A percentile compares a stretch with the other conserved stretches of the same genome.
phyloP scores from a whole-genome alignment of 2,888 invertebrate species.

The Griposia aprilina region DNA sequence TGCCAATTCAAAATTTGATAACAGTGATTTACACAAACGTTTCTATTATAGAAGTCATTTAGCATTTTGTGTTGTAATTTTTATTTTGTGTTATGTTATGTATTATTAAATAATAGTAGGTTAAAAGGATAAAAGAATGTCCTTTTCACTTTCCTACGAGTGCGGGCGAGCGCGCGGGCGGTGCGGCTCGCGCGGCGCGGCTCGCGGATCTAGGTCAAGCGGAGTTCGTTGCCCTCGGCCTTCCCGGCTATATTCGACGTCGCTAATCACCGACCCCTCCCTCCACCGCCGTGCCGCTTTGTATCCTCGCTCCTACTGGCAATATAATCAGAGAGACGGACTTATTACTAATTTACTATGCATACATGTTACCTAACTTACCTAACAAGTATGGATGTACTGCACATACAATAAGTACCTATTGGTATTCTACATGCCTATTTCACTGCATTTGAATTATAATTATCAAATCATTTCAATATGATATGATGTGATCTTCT shows the following conservation, averaged over 20 bases:
- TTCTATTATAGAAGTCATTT: conserved; percentile 31
- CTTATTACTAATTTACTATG: conserved; percentile 44
- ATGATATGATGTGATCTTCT: conserved; percentile 22
- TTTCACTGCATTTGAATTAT: neutral
- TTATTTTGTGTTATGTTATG: conserved; percentile 40
- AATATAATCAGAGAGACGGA: conserved; percentile 75
- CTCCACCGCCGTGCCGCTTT: conserved; percentile 46
- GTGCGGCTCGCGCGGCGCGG: conserved; percentile 69
- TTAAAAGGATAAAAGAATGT: conserved; percentile 73
- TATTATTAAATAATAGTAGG: conserved; percentile 48
- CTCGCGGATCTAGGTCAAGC: conserved; percentile 88
- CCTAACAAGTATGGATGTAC: neutral
- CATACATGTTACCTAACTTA: neutral
- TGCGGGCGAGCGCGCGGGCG: conserved; percentile 62
- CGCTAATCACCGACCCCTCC: conserved; percentile 83
- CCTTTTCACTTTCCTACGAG: conserved; percentile 88
- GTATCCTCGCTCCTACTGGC: conserved; percentile 68
- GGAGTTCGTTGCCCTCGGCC: conserved; percentile 91
- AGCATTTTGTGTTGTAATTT: conserved; percentile 39
- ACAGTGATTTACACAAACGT: conserved; percentile 46
- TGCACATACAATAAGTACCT: neutral
- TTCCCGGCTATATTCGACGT: conserved; percentile 90
- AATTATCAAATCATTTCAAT: neutral
- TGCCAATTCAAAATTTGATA: conserved; percentile 55
- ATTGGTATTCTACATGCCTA: neutral